These are phyloP conservation scores for Neolamprologus modestus DNA, from an alignment of 2,113 vertebrate species.

Conservation along the genomic window DNA sequence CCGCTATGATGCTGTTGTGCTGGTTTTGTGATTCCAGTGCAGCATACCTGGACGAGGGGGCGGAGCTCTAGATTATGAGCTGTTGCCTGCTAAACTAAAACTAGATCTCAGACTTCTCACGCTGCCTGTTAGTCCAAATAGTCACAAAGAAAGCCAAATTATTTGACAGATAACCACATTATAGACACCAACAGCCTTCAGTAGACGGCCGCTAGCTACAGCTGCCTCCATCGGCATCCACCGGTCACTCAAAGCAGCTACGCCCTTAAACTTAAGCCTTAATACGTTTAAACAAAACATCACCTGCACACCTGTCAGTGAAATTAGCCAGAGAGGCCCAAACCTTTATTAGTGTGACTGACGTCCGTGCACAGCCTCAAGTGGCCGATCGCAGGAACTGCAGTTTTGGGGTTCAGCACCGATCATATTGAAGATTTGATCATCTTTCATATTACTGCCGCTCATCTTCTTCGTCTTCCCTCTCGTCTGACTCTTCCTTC, in stretches of 20 bases:
- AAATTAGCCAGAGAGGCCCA: background rate
- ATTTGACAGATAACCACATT: background rate
- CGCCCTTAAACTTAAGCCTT: background rate
- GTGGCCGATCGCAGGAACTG: background rate
- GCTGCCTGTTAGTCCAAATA: background rate
- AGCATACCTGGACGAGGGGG: background rate
- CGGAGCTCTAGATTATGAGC: background rate
- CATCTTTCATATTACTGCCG: background rate
- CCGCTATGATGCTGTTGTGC: background rate
- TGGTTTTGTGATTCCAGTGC: background rate
- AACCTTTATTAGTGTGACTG: background rate
- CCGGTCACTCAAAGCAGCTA: background rate
- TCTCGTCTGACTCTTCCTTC: background rate
- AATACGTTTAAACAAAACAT: background rate
- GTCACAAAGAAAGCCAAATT: fast-evolving
- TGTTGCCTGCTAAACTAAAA: background rate
- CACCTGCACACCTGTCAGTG: background rate
- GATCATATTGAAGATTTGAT: background rate
- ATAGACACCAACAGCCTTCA: background rate
- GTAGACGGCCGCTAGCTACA: fast-evolving
- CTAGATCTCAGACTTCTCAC: background rate
- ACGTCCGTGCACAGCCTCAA: background rate
- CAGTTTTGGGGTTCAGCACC: background rate
- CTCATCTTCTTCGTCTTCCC: background rate
- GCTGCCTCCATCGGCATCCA: background rate